Evolutionary conservation across 2,888 invertebrate species (phyloP).

Genomic region (Noctua janthe): DNA sequence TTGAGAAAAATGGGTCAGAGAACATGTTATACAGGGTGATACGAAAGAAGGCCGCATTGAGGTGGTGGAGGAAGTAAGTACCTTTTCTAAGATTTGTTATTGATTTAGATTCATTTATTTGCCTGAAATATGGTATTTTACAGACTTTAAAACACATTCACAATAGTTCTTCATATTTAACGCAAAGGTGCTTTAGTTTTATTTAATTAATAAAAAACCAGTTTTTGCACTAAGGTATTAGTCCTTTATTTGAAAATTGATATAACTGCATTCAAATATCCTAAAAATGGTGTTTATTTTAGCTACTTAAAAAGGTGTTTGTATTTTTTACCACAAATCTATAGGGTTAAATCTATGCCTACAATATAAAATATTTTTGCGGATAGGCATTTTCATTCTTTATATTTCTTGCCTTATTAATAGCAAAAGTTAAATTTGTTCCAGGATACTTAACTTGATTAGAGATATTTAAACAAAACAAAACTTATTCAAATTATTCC

Average conservation of each 20-base stretch:
- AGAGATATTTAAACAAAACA: not conserved
- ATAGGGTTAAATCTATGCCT: too few species aligned
- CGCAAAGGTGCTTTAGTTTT: not conserved
- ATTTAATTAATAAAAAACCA: not conserved
- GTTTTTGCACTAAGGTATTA: too few species aligned
- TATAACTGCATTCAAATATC: not conserved
- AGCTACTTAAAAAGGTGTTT: not conserved
- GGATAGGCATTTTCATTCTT: not conserved
- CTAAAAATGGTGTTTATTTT: not conserved
- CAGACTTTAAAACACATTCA: too few species aligned
- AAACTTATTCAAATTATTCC: not conserved
- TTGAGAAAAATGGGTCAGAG: conserved; percentile 55
- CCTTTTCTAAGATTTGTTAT: not conserved
- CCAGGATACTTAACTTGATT: not conserved
- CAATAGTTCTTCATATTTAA: not conserved
- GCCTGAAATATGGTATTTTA: too few species aligned
- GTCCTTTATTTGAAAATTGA: too few species aligned
- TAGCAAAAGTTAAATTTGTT: not conserved
- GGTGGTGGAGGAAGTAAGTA: not conserved
- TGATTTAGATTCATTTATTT: too few species aligned
- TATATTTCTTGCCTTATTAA: not conserved
- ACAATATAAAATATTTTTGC: not conserved
- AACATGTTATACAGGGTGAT: conserved; percentile 34
- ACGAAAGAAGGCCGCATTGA: not conserved
- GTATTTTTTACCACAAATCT: not conserved